Percentiles rank a stretch among this genome's conserved stretches.
These are phyloP conservation scores for Odontomyia ornata DNA, from an alignment of 2,888 invertebrate genomes.

Conservation along the genomic window DNA sequence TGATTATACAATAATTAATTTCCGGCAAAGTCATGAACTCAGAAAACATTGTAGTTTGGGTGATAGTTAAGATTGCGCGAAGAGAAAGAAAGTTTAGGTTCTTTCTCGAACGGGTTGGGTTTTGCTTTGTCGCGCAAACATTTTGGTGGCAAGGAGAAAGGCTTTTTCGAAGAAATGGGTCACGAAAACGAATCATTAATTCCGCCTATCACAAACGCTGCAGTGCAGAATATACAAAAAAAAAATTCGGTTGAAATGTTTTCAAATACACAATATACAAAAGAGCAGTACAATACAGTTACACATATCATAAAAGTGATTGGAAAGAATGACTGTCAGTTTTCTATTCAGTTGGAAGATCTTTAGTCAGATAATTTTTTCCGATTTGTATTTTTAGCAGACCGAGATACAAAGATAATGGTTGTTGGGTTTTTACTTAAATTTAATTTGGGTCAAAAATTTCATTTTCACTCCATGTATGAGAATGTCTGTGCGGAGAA, in stretches of 20 bases:
- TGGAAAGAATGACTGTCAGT: conserved; percentile 17
- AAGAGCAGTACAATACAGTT: conserved; percentile 19
- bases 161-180: conserved; percentile 30
- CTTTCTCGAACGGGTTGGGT: background rate
- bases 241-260: conserved; percentile 16
- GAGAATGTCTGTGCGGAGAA: no score
- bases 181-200: conserved; percentile 19
- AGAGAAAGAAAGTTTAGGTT: conserved; percentile 10
- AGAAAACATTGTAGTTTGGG: background rate
- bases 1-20: conserved; percentile 44
- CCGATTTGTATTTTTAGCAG: background rate
- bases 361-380: background rate
- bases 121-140: background rate
- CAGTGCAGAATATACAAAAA: background rate
- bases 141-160: conserved; percentile 2
- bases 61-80: background rate
- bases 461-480: background rate
- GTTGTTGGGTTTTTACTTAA: background rate
- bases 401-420: background rate
- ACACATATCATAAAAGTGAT: background rate
- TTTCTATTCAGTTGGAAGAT: background rate
- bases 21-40: conserved; percentile 36
- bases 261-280: background rate
- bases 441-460: background rate
- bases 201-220: conserved; percentile 9